Conservation (phyloP, 1,140 invertebrate species). For the Patella vulgata region DNA sequence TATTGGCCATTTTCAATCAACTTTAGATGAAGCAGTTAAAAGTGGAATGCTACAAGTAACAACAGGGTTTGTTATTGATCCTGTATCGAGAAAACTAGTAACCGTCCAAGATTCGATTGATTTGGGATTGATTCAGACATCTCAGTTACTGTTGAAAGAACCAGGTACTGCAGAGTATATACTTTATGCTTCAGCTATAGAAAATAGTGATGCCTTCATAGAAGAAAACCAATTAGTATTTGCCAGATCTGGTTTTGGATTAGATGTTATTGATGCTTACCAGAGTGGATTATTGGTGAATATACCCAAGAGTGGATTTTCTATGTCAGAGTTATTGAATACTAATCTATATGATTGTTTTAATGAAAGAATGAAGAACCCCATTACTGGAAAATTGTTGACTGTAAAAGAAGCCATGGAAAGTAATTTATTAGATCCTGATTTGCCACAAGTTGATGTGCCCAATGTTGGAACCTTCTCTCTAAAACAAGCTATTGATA, state of each 20-base stretch:
- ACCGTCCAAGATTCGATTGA: conserved; percentile 80
- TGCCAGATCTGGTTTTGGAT: conserved; percentile 29
- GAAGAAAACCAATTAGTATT: conserved; percentile 42
- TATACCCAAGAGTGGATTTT: conserved; percentile 74
- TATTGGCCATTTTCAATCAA: conserved; percentile 35
- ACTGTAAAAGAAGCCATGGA: conserved; percentile 70
- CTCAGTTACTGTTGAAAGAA: conserved; percentile 80
- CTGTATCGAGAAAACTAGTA: conserved; percentile 71
- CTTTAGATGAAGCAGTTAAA: conserved; percentile 46
- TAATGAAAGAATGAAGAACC: conserved; percentile 45
- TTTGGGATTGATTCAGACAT: conserved; percentile 82
- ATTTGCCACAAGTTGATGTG: conserved; percentile 79
- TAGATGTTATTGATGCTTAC: conserved; percentile 40
- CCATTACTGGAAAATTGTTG: conserved; percentile 34
- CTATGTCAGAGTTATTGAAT: conserved; percentile 83
- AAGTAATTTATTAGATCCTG: conserved; percentile 83
- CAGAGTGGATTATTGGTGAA: conserved; percentile 77
- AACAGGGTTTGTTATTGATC: conserved; percentile 82
- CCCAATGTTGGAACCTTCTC: conserved; percentile 67
- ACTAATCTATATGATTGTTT: conserved; percentile 69
- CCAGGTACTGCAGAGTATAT: conserved; percentile 77
- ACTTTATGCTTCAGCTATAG: conserved; percentile 82
- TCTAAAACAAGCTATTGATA: conserved; percentile 70
- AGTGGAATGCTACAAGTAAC: conserved; percentile 41
- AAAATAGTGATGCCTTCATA: conserved; percentile 74